These are phyloP conservation scores for Tethea ocularis DNA, from an alignment of 2,888 invertebrate genomes.

Conservation along the genomic window DNA sequence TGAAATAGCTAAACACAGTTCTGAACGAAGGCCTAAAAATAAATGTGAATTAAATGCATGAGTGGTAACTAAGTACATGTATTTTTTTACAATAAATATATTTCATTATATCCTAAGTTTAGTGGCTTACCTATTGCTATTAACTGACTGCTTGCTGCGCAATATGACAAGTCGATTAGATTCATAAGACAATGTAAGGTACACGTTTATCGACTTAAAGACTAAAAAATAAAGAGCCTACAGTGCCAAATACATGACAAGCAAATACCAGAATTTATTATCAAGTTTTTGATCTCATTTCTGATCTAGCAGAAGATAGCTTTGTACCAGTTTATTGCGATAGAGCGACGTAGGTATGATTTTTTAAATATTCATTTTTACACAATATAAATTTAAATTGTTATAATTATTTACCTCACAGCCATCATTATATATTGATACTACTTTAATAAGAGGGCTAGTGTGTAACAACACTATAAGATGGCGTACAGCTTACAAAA, in stretches of 20 bases:
- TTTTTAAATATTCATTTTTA: conserved; percentile 67
- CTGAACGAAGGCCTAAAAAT: too few species aligned
- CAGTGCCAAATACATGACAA: conserved; percentile 36
- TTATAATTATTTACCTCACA: conserved; percentile 82
- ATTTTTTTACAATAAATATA: too few species aligned
- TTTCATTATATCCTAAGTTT: not conserved
- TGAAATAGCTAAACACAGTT: too few species aligned
- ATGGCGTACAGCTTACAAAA: conserved; percentile 79
- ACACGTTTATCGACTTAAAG: not conserved
- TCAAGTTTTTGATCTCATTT: conserved; percentile 25
- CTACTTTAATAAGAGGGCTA: conserved; percentile 82
- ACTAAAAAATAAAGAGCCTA: conserved; percentile 17
- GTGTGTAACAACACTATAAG: conserved; percentile 75
- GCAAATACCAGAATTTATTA: conserved; percentile 23
- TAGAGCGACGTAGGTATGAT: conserved; percentile 59
- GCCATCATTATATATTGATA: conserved; percentile 84
- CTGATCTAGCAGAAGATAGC: conserved; percentile 34
- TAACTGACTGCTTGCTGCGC: not conserved
- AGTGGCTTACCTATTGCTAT: not conserved
- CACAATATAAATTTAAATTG: conserved; percentile 82
- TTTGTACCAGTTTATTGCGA: conserved; percentile 55
- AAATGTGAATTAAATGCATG: too few species aligned
- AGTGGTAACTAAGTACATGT: too few species aligned
- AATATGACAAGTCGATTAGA: not conserved
- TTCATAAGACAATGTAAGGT: conserved; percentile 5